Conservation (phyloP, 2,113 vertebrate species). For the Alosa alosa region DNA sequence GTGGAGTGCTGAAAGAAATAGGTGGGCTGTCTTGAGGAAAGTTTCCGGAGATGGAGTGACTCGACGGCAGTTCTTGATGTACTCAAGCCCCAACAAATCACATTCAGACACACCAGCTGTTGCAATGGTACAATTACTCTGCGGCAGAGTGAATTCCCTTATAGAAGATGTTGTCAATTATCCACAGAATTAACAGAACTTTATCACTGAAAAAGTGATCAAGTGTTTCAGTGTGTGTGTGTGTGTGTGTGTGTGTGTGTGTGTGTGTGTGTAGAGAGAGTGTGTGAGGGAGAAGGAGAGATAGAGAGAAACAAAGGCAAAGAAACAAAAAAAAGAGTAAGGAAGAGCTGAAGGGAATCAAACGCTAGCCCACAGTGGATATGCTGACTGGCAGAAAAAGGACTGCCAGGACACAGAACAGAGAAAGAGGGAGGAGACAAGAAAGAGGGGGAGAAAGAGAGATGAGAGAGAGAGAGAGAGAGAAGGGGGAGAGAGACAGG, state of each 20-base stretch:
- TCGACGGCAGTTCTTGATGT: slow-evolving; percentile 12
- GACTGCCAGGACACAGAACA: slow-evolving; percentile 44
- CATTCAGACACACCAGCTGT: slow-evolving; percentile 7
- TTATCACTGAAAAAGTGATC: background rate
- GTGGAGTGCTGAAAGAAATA: background rate
- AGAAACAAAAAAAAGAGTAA: background rate
- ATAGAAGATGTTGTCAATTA: slow-evolving; percentile 10
- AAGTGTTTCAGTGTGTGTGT: slow-evolving; percentile 25
- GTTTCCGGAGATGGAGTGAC: background rate
- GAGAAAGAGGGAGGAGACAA: slow-evolving; percentile 12
- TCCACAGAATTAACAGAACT: slow-evolving; percentile 8
- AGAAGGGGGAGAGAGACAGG: slow-evolving; percentile 11
- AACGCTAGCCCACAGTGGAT: slow-evolving; percentile 47
- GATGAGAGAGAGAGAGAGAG: slow-evolving; percentile 19
- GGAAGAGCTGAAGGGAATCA: slow-evolving; percentile 45
- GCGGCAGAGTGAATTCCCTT: background rate
- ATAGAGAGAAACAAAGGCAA: slow-evolving; percentile 28
- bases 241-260: slow-evolving; percentile 41
- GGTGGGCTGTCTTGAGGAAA: background rate
- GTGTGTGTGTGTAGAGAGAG: slow-evolving; percentile 45
- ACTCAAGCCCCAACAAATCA: background rate
- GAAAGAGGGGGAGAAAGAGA: slow-evolving; percentile 20
- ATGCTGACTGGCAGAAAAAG: slow-evolving; percentile 65
- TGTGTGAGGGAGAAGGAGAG: slow-evolving; percentile 22
- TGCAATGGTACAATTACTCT: background rate